Base-by-base conservation (phyloP, 2,888 invertebrate species). In the Apamea crenata region DNA sequence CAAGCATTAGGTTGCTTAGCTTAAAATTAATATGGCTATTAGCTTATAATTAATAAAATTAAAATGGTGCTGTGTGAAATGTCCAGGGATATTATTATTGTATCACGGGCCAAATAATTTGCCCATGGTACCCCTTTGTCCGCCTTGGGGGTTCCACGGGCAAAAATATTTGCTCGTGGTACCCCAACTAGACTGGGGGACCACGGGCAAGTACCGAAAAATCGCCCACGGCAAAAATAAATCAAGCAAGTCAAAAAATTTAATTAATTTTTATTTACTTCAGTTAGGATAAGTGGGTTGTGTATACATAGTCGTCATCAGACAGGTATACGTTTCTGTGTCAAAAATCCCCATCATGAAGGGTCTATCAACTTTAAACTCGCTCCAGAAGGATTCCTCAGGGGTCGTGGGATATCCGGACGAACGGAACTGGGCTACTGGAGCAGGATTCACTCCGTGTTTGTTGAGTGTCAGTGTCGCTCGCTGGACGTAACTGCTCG, bases 401-500 rank as follows among this genome's bases (percentile, higher is more conserved):
- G 68, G 25, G 21, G 59, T 66, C 0, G 18, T 18, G 5, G 66
- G 7, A n/a, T 21, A 32, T 16, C 47, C 65, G 7, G 5, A 59
- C 0, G 77, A 67, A 1, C n/a, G 63, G 5, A 76, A 50, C 29
- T 74, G 47, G 0, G 29, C 0, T 12, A 56, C 2, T 32, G 66
- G 16, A 21, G 85, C 66, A n/a, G 76, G 74, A 29, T 84, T 59
- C 29, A 85, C 72, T 32, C 88, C 86, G 2, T 78, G 0, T 53
- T 78, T 85, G 59, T 80, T 72, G 36, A 87, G 50, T 0, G 86
- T 87, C 18, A 87, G n/a, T n/a, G 89, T 72, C 1, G 87, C 68
- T 29, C 88, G 86, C 56, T 87, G 87, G 18, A 85, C 66, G 74
- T 86, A 88, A 69, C 80, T 86, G 66, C 83, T 88, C 1, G 87